Conservation (phyloP, 2,113 vertebrate genomes). For the Misgurnus mizolepis region DNA sequence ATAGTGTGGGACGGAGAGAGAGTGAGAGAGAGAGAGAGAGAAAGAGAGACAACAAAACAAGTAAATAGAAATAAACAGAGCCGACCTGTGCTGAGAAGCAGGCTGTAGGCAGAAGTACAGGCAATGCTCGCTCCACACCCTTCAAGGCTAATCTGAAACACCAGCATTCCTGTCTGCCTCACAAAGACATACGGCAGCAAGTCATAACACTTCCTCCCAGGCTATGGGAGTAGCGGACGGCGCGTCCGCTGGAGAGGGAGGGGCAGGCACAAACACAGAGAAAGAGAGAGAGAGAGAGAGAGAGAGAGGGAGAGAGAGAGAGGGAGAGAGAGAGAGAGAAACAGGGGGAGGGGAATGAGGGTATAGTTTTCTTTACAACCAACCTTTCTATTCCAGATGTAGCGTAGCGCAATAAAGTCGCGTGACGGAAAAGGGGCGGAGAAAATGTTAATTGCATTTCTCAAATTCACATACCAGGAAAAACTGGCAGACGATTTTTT, state of each 20-base stretch:
- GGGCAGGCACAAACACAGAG: slow-evolving; percentile 5
- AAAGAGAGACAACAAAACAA: background rate
- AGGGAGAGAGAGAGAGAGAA: background rate
- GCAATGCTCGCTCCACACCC: slow-evolving; percentile 53
- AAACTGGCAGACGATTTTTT: too few species aligned
- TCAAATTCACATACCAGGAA: background rate
- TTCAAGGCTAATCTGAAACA: slow-evolving; percentile 55
- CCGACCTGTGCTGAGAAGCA: slow-evolving; percentile 35
- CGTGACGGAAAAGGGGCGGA: background rate
- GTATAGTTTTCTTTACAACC: slow-evolving; percentile 25
- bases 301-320: background rate
- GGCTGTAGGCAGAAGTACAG: slow-evolving; percentile 31
- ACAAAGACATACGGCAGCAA: slow-evolving; percentile 58
- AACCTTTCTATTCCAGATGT: slow-evolving; percentile 15
- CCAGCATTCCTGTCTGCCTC: slow-evolving; percentile 62
- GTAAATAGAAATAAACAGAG: background rate
- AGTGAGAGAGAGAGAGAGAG: background rate
- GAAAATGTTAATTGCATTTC: background rate
- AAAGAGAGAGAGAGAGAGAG: too few species aligned
- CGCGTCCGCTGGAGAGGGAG: slow-evolving; percentile 1
- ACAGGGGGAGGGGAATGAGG: slow-evolving; percentile 9
- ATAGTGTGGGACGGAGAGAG: background rate
- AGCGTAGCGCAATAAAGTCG: background rate
- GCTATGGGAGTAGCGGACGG: slow-evolving; percentile 43
- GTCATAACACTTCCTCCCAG: slow-evolving; percentile 62